Percentiles rank a stretch among this genome's conserved stretches.
Evolutionary conservation across 1,140 invertebrate species (phyloP).

Genomic region (Drosophila littoralis): DNA sequence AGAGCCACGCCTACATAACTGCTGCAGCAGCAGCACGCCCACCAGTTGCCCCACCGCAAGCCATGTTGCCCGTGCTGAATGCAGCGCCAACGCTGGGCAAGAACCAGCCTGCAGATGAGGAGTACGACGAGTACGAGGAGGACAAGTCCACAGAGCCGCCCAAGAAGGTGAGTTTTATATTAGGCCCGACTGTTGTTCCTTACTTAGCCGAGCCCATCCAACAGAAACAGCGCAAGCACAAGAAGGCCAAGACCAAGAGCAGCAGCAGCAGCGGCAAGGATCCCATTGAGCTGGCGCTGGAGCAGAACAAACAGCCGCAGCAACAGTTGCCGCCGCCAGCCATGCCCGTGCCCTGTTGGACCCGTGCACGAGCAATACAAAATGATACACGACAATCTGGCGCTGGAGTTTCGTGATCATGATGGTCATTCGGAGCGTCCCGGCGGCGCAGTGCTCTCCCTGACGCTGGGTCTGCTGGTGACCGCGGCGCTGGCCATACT

Average conservation of each 20-base stretch:
- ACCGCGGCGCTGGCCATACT: conserved; percentile 90
- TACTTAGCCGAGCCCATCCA: no score
- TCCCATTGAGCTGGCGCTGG: conserved; percentile 72
- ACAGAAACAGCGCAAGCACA: conserved; percentile 78
- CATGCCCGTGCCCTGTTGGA: conserved; percentile 53
- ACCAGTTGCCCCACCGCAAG: conserved; percentile 8
- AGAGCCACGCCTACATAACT: conserved; percentile 49
- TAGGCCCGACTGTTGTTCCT: no score
- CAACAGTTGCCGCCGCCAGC: conserved; percentile 51
- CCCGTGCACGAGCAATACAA: conserved; percentile 81
- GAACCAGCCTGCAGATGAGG: conserved; percentile 59
- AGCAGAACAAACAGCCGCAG: conserved; percentile 66
- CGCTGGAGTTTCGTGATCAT: conserved; percentile 84
- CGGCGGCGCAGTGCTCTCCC: conserved; percentile 92
- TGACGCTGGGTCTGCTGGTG: conserved; percentile 88
- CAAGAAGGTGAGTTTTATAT: conserved; percentile 59
- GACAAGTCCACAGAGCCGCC: conserved; percentile 82
- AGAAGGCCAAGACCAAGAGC: conserved; percentile 65
- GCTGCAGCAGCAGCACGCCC: conserved; percentile 17
- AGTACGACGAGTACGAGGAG: conserved; percentile 82
- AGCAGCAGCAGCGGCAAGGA: conserved; percentile 44
- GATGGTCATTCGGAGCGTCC: conserved; percentile 89
- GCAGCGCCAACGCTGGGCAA: conserved; percentile 58
- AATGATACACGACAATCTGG: conserved; percentile 79
- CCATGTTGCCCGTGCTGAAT: conserved; percentile 65